A percentile compares a stretch with the other conserved stretches of the same genome.
phyloP scores from a whole-genome alignment of 2,888 invertebrate species.

The Meloe dianella region DNA sequence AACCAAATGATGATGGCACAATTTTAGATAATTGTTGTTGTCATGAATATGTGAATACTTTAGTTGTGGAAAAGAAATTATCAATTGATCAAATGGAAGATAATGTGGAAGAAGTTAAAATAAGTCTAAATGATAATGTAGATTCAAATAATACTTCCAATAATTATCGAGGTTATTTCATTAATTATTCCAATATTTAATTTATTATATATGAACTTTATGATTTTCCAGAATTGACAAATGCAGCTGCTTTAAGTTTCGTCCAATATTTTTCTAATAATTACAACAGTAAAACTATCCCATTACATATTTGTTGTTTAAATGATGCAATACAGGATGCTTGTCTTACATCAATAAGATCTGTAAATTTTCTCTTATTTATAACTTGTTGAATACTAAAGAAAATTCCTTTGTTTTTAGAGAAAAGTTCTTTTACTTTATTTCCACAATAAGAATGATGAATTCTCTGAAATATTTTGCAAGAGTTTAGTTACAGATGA shows the following conservation, averaged over 20 bases:
- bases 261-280: conserved; percentile 35
- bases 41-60: conserved; percentile 19
- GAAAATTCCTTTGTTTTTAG: conserved; percentile 35
- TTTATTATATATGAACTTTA: too few relatives aligned
- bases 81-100: neutral
- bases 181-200: neutral
- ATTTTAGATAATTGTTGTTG: conserved; percentile 34
- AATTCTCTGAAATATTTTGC: conserved; percentile 45
- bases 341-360: conserved; percentile 82
- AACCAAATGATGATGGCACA: conserved; percentile 34
- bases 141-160: neutral
- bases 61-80: conserved; percentile 12
- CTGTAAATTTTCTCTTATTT: conserved; percentile 94
- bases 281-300: conserved; percentile 32
- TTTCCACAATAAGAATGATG: conserved; percentile 44
- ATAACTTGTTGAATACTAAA: conserved; percentile 24
- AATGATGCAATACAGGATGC: conserved; percentile 38
- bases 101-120: neutral
- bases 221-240: too few relatives aligned
- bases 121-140: too few relatives aligned
- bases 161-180: conserved; percentile 5
- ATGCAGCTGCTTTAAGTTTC: conserved; percentile 37
- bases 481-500: conserved; percentile 37
- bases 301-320: conserved; percentile 41
- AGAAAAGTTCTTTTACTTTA: conserved; percentile 43